These are phyloP conservation scores for Montipora capricornis DNA, from an alignment of 64 coral and sea anemone genomes.

Conservation along the genomic window DNA sequence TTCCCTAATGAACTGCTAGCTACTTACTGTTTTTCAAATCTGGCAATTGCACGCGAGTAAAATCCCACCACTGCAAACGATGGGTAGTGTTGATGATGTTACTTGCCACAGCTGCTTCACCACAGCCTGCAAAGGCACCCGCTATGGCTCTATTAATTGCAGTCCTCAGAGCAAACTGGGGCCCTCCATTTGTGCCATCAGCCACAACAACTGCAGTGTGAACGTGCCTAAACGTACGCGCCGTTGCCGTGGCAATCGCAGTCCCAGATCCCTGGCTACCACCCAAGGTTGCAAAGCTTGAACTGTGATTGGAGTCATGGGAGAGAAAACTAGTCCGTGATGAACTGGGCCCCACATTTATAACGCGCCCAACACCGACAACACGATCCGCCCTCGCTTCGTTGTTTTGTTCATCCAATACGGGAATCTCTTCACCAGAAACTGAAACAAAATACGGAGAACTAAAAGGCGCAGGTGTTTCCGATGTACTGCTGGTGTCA, in stretches of 20 bases:
- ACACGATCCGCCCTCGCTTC: background rate
- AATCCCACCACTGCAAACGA: slow-evolving; percentile 89
- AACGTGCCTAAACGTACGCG: slow-evolving; percentile 89
- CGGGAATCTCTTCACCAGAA: background rate
- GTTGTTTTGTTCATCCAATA: background rate
- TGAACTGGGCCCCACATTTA: slow-evolving; percentile 68
- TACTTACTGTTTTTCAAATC: slow-evolving; percentile 85
- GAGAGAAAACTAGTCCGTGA: slow-evolving; percentile 52
- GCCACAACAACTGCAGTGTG: slow-evolving; percentile 93
- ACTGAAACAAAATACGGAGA: slow-evolving; percentile 17
- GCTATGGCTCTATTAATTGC: slow-evolving; percentile 93
- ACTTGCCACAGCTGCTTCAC: slow-evolving; percentile 92
- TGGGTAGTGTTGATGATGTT: slow-evolving; percentile 95
- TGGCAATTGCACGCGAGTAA: slow-evolving; percentile 65
- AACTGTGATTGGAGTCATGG: slow-evolving; percentile 55
- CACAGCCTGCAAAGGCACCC: slow-evolving; percentile 90
- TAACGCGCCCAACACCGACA: slow-evolving; percentile 77
- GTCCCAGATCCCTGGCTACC: slow-evolving; percentile 70
- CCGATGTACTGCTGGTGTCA: background rate
- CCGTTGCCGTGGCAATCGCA: slow-evolving; percentile 91
- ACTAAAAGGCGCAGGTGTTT: slow-evolving; percentile 9
- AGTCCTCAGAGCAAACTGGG: slow-evolving; percentile 83
- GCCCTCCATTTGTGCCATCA: slow-evolving; percentile 77
- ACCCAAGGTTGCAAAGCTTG: slow-evolving; percentile 52
- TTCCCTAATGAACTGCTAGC: background rate